A percentile compares a stretch with the other conserved stretches of the same genome.
Evolutionary conservation across 2,888 invertebrate genomes (phyloP).

Genomic region (Tetragonula carbonaria): DNA sequence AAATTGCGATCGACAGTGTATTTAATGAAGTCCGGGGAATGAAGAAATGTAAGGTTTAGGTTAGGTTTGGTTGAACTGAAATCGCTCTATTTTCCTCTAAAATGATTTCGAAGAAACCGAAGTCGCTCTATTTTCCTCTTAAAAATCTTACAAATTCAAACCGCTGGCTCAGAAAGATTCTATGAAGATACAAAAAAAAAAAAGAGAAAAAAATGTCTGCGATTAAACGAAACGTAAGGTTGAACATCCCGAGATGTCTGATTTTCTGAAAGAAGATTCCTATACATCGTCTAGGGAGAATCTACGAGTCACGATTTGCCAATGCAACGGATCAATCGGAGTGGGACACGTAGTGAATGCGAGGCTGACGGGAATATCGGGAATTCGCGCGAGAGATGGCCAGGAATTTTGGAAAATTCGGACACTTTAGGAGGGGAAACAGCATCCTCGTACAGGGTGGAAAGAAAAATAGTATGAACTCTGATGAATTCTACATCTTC

Average conservation of each 20-base stretch:
- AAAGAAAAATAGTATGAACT: too few species aligned
- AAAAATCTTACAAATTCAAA: too few species aligned
- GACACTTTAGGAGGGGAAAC: slow-evolving; percentile 43
- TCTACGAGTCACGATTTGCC: background rate
- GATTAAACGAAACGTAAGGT: too few species aligned
- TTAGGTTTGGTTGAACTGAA: too few species aligned
- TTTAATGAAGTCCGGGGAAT: background rate
- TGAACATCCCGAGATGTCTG: too few species aligned
- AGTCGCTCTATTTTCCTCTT: too few species aligned
- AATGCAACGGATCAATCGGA: slow-evolving; percentile 10
- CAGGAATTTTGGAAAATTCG: slow-evolving; percentile 53
- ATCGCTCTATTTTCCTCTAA: too few species aligned
- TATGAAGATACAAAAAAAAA: too few species aligned
- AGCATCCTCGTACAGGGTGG: slow-evolving; percentile 21
- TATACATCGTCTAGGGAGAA: background rate
- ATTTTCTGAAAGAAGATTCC: background rate
- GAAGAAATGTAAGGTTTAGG: background rate
- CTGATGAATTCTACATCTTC: too few species aligned
- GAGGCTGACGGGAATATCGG: background rate
- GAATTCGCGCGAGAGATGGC: slow-evolving; percentile 14
- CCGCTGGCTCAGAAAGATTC: too few species aligned
- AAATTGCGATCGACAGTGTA: background rate
- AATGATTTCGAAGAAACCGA: too few species aligned
- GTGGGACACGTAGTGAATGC: background rate
- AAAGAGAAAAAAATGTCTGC: too few species aligned